Evolutionary conservation across 2,797 vertebrate genomes (phyloP), one percentile per base, ranked within the genome.

Genomic region (Alosa sapidissima): DNA sequence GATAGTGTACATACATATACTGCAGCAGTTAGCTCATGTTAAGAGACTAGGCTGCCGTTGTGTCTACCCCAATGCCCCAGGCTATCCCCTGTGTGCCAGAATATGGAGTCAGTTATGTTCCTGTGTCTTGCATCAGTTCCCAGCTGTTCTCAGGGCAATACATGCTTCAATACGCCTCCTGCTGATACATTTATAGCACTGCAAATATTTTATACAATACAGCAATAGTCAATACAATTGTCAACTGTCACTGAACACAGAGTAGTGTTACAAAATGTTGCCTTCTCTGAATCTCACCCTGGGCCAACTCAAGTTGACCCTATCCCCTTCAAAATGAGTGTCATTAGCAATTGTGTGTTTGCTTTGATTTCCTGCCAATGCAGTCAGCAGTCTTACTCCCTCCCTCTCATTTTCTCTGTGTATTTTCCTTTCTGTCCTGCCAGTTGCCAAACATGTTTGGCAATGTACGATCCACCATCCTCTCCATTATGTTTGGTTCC

Each of bases 361-460:
- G 11, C 13, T 36, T 36, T 14, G 65, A 72, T 72, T 72, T 36
- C 36, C 65, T 36, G 33, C 65, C 65, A 72, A 36, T 72, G 11
- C 7, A 62, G n/a, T 72, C 65, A 72, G 11, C 28, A 36, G 65
- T 21, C 11, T 78, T 24, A 55, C 54, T 62, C 21, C 21, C 58
- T 62, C 36, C 36, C 33, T 45, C 21, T 45, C 4, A 13, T 14
- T 14, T 28, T 36, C 28, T 36, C 24, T 14, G 5, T 72, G 36
- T 78, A 19, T 78, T 45, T 78, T 19, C 21, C 72, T 78, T 47
- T 78, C 14, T 85, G 33, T 84, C 58, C 21, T 84, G 52, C 16
- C 28, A 96, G 97, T 91, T 98, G 68, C 92, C 97, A 0, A 98
- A 97, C 90, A 97, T 98, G 96, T 98, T 98, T 91, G 96, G 97